Evolutionary conservation across 2,888 invertebrate genomes (phyloP).

Genomic region (Idaea biselata): DNA sequence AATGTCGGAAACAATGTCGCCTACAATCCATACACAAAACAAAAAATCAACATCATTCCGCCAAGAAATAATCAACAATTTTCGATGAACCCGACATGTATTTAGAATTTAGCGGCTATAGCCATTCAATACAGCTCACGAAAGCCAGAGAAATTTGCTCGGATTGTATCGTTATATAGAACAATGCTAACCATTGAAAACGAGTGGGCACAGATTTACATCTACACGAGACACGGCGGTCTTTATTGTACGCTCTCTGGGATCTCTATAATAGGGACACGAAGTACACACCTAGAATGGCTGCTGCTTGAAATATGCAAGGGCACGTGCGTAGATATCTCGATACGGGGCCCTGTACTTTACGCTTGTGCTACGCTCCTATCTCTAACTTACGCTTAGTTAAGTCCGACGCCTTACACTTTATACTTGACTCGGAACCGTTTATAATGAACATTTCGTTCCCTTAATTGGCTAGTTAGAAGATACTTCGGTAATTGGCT

Average conservation of each 20-base stretch:
- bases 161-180: constrained; percentile 59
- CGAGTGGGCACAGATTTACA: constrained; percentile 58
- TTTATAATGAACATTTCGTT: constrained; percentile 63
- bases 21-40: too few relatives aligned
- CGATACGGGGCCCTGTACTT: constrained; percentile 66
- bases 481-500: constrained; percentile 40
- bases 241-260: constrained; percentile 53
- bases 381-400: constrained; percentile 36
- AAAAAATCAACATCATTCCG: too few relatives aligned
- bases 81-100: too few relatives aligned
- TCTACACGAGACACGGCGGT: constrained; percentile 51
- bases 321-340: constrained; percentile 67
- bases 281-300: constrained; percentile 57
- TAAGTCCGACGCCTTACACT: constrained; percentile 54
- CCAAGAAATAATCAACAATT: too few relatives aligned
- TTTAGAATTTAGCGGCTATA: too few relatives aligned
- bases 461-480: constrained; percentile 55
- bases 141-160: constrained; percentile 53
- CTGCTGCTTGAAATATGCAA: constrained; percentile 53
- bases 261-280: constrained; percentile 44
- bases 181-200: constrained; percentile 59
- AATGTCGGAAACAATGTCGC: too few relatives aligned
- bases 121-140: constrained; percentile 35
- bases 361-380: constrained; percentile 49
- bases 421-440: constrained; percentile 51